Conservation (phyloP, 2,888 invertebrate genomes). For the Alcis repandata region DNA sequence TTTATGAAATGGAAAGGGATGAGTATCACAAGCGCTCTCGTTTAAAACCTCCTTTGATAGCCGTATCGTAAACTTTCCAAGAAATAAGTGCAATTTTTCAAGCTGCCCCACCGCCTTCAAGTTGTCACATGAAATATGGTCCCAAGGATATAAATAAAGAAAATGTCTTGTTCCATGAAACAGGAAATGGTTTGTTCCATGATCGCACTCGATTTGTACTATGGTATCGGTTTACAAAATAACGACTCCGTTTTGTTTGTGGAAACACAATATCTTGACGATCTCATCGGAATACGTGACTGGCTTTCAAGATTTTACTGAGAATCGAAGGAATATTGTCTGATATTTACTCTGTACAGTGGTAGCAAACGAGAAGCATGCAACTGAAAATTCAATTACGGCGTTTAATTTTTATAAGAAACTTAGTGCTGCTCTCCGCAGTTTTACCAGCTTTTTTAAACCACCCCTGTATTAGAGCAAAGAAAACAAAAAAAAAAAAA, state of each 20-base stretch:
- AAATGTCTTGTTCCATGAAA: conserved; percentile 12
- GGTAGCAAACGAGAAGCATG: neutral
- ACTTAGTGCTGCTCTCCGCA: too few species aligned
- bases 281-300: conserved; percentile 48
- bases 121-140: neutral
- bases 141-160: conserved; percentile 1
- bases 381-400: neutral
- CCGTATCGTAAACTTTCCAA: neutral
- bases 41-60: neutral
- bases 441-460: too few species aligned
- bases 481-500: too few species aligned
- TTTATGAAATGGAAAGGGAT: neutral
- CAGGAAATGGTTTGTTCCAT: conserved; percentile 13
- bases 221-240: conserved; percentile 48
- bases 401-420: too few species aligned
- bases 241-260: conserved; percentile 36
- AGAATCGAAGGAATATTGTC: conserved; percentile 7
- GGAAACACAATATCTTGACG: conserved; percentile 44
- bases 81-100: conserved; percentile 4
- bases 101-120: neutral
- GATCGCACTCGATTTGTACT: conserved; percentile 34
- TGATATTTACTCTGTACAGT: neutral
- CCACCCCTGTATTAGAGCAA: too few species aligned
- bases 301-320: conserved; percentile 25
- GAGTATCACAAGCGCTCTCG: neutral